Evolutionary conservation across 1,140 invertebrate species (phyloP).

Genomic region (Zelostemma sp.): DNA sequence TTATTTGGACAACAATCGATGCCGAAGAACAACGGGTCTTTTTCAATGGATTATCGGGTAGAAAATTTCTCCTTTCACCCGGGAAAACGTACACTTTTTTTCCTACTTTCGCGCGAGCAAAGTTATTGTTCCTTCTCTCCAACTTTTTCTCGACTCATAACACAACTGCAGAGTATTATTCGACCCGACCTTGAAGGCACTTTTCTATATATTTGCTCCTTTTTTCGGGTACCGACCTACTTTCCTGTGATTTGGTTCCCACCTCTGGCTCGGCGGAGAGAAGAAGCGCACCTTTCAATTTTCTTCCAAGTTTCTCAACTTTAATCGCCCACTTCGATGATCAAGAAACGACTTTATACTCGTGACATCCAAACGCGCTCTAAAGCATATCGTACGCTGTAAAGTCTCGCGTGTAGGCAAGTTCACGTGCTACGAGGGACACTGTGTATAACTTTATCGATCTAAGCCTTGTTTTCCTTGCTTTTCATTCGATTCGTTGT

Average conservation of each 20-base stretch:
- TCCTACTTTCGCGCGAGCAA: background rate
- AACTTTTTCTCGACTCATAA: constrained; percentile 13
- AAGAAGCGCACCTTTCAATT: constrained; percentile 30
- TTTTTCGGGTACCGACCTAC: constrained; percentile 33
- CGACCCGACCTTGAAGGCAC: constrained; percentile 41
- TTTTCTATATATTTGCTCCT: constrained; percentile 25
- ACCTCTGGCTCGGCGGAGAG: constrained; percentile 5
- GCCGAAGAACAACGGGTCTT: background rate
- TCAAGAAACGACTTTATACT: too few relatives aligned
- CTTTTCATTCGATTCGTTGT: background rate
- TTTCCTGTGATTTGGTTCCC: too few relatives aligned
- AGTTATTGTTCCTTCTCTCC: background rate
- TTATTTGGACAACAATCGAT: too few relatives aligned
- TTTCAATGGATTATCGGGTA: background rate
- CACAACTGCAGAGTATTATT: constrained; percentile 18
- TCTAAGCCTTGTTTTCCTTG: constrained; percentile 23
- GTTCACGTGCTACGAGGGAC: background rate
- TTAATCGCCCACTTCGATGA: too few relatives aligned
- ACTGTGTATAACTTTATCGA: constrained; percentile 22
- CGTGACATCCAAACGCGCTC: too few relatives aligned
- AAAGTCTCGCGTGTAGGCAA: background rate
- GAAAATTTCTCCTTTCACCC: background rate
- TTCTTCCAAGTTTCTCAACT: too few relatives aligned
- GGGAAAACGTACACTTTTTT: background rate
- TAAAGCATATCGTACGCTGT: too few relatives aligned